Evolutionary conservation across 2,113 vertebrate species (phyloP).

Genomic region (Cariama cristata): DNA sequence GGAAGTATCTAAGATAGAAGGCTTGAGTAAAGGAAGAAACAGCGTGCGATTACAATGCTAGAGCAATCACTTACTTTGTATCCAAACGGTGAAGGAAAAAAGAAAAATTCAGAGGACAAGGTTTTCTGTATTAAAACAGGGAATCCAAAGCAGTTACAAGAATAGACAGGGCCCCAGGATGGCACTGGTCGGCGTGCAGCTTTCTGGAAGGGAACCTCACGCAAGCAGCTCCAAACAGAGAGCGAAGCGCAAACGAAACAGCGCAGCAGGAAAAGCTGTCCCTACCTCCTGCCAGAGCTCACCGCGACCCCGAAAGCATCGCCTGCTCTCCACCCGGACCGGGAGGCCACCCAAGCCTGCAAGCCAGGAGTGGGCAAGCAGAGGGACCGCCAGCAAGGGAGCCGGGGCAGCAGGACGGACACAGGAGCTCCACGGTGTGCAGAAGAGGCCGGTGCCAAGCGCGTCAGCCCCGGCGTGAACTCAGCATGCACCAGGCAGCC

Average conservation of each 20-base stretch:
- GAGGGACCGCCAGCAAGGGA: not conserved
- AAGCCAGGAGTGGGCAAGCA: not conserved
- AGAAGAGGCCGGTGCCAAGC: not conserved
- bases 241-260: not conserved
- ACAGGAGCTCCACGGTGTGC: not conserved
- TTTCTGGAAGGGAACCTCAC: not conserved
- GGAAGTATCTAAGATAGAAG: not conserved
- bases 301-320: not conserved
- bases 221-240: conserved; percentile 20
- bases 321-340: not conserved
- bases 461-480: not conserved
- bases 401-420: not conserved
- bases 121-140: not conserved
- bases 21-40: not conserved
- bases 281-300: not conserved
- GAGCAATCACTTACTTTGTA: not conserved
- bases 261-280: not conserved
- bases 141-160: not conserved
- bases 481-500: conserved; percentile 69
- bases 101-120: not conserved
- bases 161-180: not conserved
- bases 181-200: not conserved
- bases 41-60: not conserved
- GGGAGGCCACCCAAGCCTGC: not conserved
- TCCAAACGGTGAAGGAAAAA: not conserved